Evolutionary conservation across 2,888 invertebrate species (phyloP), one percentile per base, ranked within the genome.

Genomic region (Litoditis marina): DNA sequence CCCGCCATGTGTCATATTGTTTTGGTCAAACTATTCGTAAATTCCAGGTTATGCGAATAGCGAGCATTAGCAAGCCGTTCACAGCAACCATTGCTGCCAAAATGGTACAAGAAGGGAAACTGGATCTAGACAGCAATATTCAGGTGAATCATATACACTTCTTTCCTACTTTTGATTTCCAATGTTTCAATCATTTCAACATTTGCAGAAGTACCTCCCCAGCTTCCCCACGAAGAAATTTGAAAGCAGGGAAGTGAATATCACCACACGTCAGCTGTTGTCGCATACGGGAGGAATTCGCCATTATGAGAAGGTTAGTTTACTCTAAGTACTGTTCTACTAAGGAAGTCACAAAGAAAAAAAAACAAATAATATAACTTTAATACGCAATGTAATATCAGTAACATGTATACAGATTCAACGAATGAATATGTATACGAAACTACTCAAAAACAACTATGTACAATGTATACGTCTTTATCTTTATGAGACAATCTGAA

Each of bases 31-130:
- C 7, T 11, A 22, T n/a, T n/a, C n/a, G n/a, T n/a, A n/a, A n/a
- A n/a, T n/a, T 46, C 27, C 31, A 86, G 19, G 85, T 87, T 0
- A 85, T 88, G 84, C 81, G 88, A 36, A 88, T 88, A 60, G 88
- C 88, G 42, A 87, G 87, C 73, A 87, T 88, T 67, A 87, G 87
- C 77, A 88, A 88, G 77, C 78, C 86, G 16, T 83, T 88, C 63
- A 87, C 88, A 16, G 85, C 87, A 83, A 82, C 85, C 16, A 82
- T 86, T 31, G 84, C 87, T 49, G 88, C 86, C 27, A 84, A 84
- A 71, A 79, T 87, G 2, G 83, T 84, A 76, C 86, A 88, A 74
- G 80, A 83, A 36, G 86, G 85, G 0, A 83, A 84, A 69, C 78
- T 88, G 46, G 86, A 88, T 74, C 71, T 88, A 28, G 87, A 80